phyloP scores from a whole-genome alignment of 92 coral and sea anemone species.

The Chrysogorgia sp. region DNA sequence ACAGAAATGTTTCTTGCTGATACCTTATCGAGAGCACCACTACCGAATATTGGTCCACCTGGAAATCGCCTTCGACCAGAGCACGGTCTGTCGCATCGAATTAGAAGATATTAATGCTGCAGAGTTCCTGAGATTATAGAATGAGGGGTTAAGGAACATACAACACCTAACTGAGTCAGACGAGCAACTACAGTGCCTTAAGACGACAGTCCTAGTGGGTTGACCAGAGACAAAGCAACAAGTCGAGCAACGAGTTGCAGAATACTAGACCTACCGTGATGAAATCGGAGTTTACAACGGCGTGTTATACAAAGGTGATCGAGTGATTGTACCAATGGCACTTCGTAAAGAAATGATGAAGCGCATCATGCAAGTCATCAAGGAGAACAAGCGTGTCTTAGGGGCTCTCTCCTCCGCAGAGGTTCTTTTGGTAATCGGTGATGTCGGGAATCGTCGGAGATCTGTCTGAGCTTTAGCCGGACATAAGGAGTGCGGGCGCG shows the following conservation, averaged over 20 bases:
- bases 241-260: too few relatives aligned
- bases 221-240: background rate
- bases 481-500: too few relatives aligned
- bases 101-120: constrained; percentile 30
- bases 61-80: constrained; percentile 13
- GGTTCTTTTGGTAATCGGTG: too few relatives aligned
- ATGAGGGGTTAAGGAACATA: constrained; percentile 23
- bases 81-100: constrained; percentile 34
- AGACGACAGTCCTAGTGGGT: background rate
- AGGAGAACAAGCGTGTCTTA: too few relatives aligned
- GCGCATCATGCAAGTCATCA: too few relatives aligned
- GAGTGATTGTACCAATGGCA: constrained; percentile 9
- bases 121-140: constrained; percentile 22
- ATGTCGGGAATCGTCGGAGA: too few relatives aligned
- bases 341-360: too few relatives aligned
- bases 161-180: constrained; percentile 14
- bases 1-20: constrained; percentile 33
- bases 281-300: constrained; percentile 15
- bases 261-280: constrained; percentile 2
- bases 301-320: constrained; percentile 28
- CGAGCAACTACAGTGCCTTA: constrained; percentile 20
- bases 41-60: constrained; percentile 34
- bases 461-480: too few relatives aligned
- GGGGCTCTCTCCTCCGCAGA: too few relatives aligned
- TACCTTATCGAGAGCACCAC: constrained; percentile 41